Percentiles rank a stretch among this genome's conserved stretches.
Conservation (phyloP, 2,888 invertebrate genomes). For the Orthosia gracilis region DNA sequence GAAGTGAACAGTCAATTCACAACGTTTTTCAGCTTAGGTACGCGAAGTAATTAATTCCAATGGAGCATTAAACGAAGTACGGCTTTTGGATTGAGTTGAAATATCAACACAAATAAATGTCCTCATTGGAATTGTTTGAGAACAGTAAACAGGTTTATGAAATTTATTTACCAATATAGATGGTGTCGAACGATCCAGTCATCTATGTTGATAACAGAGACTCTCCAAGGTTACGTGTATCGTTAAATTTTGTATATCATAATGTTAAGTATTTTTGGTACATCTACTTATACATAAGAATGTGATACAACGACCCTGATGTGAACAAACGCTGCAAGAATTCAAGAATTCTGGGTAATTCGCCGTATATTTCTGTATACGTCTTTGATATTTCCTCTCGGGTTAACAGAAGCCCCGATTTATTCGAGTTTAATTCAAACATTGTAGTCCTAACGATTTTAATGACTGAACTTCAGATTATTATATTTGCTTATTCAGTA, state of each 20-base stretch:
- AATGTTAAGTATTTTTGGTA: constrained; percentile 43
- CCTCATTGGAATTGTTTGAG: constrained; percentile 3
- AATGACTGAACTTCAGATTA: constrained; percentile 20
- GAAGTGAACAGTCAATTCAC: constrained; percentile 4
- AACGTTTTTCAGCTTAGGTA: constrained; percentile 20
- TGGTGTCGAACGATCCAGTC: constrained; percentile 40
- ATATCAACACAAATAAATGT: neutral
- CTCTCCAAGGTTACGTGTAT: constrained; percentile 34
- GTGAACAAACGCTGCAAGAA: constrained; percentile 53
- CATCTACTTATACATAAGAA: constrained; percentile 13
- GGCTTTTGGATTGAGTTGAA: neutral
- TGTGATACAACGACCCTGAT: constrained; percentile 48
- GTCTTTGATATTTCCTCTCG: constrained; percentile 62
- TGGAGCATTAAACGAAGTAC: constrained; percentile 20
- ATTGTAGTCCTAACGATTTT: constrained; percentile 25
- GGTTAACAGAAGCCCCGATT: constrained; percentile 38
- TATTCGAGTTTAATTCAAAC: constrained; percentile 30
- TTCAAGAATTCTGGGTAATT: constrained; percentile 62
- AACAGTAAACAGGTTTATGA: constrained; percentile 1
- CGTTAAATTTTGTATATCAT: constrained; percentile 46
- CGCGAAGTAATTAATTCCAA: constrained; percentile 15
- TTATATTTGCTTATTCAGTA: constrained; percentile 14
- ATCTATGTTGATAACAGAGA: constrained; percentile 47
- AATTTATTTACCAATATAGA: constrained; percentile 26
- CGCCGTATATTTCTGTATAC: constrained; percentile 63